Evolutionary conservation across 1,140 invertebrate species (phyloP), one percentile per base, ranked within the genome.

Genomic region (Goniozus legneri): DNA sequence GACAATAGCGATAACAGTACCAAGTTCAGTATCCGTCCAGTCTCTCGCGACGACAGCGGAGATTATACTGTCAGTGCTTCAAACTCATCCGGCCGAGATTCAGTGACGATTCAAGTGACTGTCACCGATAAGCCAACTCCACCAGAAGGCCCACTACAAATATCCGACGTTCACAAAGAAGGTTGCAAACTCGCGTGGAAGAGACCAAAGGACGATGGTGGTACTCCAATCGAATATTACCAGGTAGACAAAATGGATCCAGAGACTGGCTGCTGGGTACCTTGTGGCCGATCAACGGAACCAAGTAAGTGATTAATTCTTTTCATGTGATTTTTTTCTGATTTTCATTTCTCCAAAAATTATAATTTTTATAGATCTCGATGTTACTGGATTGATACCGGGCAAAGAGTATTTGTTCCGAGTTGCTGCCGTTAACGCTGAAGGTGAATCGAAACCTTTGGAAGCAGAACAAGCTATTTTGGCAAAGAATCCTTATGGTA

Each of bases 171-270:
- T 2, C 89, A 94, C 69, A 95, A 95, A 66, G 89, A 95, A 58
- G 93, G 93, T 10, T 95, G 91, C 57, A 92, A 92, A 60, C 80
- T 97, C 8, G 93, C 92, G 70, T 97, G 94, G 94, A 95, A 95
- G 72, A 79, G 91, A 36, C 93, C 93, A 7, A 83, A 85, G 62
- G 91, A 95, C 72, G 91, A 95, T 73, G 90, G 90, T 31, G 89
- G 89, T 49, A 82, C 82, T 50, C 89, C 86, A 34, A 90, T 97
- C 66, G 92, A 95, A 62, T 92, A 92, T 63, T 97, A 95, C 71
- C 86, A 95, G 71, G 84, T 96, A 16, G 94, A 97, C 61, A 97
- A 96, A 73, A 82, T 93, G 78, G 95, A 97, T 69, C 84, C 90
- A 0, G 87, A 91, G 64, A 95, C 91, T 42, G 92, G 93, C n/a